Evolutionary conservation across 2,888 invertebrate species (phyloP).

Genomic region (Cyaniris semiargus): DNA sequence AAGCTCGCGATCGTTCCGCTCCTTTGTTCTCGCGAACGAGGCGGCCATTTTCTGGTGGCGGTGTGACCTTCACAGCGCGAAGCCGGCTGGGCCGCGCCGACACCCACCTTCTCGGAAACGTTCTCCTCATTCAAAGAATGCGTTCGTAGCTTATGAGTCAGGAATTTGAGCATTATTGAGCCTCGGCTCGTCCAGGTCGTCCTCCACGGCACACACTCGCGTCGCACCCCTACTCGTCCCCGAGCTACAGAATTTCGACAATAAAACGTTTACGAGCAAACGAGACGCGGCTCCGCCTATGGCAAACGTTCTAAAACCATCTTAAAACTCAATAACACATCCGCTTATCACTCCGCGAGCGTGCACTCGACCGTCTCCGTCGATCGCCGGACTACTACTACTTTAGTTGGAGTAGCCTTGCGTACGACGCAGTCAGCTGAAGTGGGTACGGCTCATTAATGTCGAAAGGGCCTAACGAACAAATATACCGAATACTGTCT

Average conservation of each 20-base stretch:
- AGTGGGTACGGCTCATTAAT: constrained; percentile 71
- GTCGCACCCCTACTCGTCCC: constrained; percentile 45
- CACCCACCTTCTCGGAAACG: constrained; percentile 87
- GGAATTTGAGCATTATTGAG: constrained; percentile 91
- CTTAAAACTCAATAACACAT: constrained; percentile 64
- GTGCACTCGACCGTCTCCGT: constrained; percentile 57
- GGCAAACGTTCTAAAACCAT: constrained; percentile 69
- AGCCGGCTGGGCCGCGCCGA: constrained; percentile 51
- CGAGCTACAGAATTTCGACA: constrained; percentile 32
- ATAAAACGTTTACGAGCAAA: constrained; percentile 45
- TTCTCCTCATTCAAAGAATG: constrained; percentile 92
- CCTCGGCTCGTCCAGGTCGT: constrained; percentile 70
- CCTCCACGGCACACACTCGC: constrained; percentile 54
- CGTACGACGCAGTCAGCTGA: constrained; percentile 81
- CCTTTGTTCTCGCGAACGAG: constrained; percentile 82
- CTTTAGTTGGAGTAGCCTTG: constrained; percentile 69
- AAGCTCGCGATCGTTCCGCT: constrained; percentile 62
- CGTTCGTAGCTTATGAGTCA: constrained; percentile 91
- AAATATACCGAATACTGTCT: constrained; percentile 56
- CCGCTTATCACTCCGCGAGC: constrained; percentile 58
- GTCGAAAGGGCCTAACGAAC: constrained; percentile 65
- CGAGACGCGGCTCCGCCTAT: constrained; percentile 54
- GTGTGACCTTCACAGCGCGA: constrained; percentile 47
- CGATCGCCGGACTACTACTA: constrained; percentile 73
- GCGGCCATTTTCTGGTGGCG: constrained; percentile 68